A percentile compares a stretch with the other conserved stretches of the same genome.
phyloP scores from a whole-genome alignment of 1,140 invertebrate genomes.

The Sinella curviseta region DNA sequence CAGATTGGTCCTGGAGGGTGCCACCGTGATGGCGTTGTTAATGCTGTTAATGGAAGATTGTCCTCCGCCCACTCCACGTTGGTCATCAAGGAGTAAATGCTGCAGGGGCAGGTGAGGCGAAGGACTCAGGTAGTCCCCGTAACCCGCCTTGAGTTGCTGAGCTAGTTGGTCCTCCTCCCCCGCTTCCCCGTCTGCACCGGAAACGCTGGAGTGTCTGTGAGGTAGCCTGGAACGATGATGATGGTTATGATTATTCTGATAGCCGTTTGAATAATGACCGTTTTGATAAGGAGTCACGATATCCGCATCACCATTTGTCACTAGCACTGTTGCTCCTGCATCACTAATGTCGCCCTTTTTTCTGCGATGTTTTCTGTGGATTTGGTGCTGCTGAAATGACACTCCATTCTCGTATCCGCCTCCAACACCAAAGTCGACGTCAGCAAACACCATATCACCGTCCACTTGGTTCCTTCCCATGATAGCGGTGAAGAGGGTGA shows the following conservation, averaged over 20 bases:
- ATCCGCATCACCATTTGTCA: background rate
- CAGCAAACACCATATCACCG: background rate
- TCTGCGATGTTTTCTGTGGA: slow-evolving; percentile 5
- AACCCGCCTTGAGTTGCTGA: background rate
- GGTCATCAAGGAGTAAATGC: background rate
- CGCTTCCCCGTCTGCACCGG: background rate
- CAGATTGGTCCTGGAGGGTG: slow-evolving; percentile 13
- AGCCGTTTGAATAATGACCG: background rate
- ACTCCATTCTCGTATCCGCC: background rate
- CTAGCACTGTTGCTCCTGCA: background rate
- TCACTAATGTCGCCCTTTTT: background rate
- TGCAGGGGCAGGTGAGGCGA: background rate
- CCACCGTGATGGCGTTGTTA: slow-evolving; percentile 23
- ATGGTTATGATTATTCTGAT: background rate
- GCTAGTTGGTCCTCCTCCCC: background rate
- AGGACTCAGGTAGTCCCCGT: slow-evolving; percentile 2
- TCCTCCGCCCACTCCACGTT: background rate
- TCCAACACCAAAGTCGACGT: background rate
- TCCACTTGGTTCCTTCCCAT: background rate
- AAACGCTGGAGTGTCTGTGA: background rate
- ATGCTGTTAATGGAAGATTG: background rate
- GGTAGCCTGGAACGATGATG: background rate
- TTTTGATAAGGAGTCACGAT: slow-evolving; percentile 7
- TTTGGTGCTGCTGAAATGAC: background rate
- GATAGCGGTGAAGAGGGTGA: too few relatives aligned